Evolutionary conservation across 2,797 vertebrate genomes (phyloP), one percentile per base, ranked within the genome.

Genomic region (Chelon auratus): DNA sequence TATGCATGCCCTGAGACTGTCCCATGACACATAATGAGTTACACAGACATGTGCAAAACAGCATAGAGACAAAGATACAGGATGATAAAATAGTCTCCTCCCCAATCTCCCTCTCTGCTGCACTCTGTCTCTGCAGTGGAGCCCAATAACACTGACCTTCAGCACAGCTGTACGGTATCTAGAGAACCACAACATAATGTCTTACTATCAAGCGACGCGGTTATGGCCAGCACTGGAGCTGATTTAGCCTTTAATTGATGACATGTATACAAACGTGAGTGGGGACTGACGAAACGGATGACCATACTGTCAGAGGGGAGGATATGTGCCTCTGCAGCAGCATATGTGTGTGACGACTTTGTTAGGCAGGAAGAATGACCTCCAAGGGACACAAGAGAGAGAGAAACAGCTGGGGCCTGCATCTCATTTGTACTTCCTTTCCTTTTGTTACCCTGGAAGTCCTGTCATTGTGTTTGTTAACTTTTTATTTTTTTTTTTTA

Each of bases 331-430:
- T 75, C 60, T 48, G 50, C 68, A 58, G 79, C 76, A 62, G 75
- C 64, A 75, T 83, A 64, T 82, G 71, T 77, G 62, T 62, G 75
- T 58, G 71, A 74, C 59, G 78, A 74, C 65, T 72, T 72, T 78
- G 60, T 80, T 69, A 75, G 57, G 60, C 78, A 82, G 82, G 84
- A 87, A 84, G 77, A 87, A 85, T 82, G 84, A 87, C 87, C 86
- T 91, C 69, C 48, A 20, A 76, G 73, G 72, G 78, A 86, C 80
- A 64, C 6, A 47, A 77, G 69, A 48, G 64, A 72, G 48, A 84
- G 62, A 81, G 62, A 84, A 87, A 72, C 81, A 89, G 81, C 82
- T 87, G 83, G 45, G 33, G 14, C 60, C 64, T 53, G 1, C 2
- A 22, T 47, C 55, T 78, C 64, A 59, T 20, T 59, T 66, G 8